These are phyloP conservation scores for Carcina quercana DNA, from an alignment of 2,888 invertebrate species.

Conservation along the genomic window DNA sequence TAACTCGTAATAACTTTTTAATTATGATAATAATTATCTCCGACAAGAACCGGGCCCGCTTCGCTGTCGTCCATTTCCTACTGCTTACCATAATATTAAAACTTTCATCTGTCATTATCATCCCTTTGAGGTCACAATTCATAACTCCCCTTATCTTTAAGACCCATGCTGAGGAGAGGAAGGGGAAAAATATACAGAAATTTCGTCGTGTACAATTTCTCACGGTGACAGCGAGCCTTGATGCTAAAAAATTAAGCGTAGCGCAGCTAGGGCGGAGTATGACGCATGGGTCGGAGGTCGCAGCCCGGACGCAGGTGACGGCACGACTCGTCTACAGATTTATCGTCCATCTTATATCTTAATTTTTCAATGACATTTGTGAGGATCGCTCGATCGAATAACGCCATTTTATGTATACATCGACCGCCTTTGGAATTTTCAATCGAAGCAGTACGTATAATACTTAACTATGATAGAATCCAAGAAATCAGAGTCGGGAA, in stretches of 20 bases:
- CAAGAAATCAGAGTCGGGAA: neutral
- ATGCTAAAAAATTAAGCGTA: constrained; percentile 36
- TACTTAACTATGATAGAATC: too few species aligned
- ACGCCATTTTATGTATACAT: too few species aligned
- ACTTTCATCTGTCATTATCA: constrained; percentile 7
- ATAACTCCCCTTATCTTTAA: constrained; percentile 3
- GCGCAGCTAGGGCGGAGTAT: constrained; percentile 28
- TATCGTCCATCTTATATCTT: constrained; percentile 9
- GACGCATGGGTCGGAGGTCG: constrained; percentile 16
- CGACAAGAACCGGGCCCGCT: neutral
- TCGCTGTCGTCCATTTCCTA: constrained; percentile 3
- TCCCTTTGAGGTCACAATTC: neutral
- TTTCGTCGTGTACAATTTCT: constrained; percentile 28
- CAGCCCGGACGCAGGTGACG: constrained; percentile 23
- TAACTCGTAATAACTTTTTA: constrained; percentile 7
- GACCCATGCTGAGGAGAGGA: constrained; percentile 1
- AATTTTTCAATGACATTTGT: constrained; percentile 12
- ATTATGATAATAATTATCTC: constrained; percentile 3
- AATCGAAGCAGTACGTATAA: too few species aligned
- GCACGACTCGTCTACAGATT: constrained; percentile 7
- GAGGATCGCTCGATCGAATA: too few species aligned
- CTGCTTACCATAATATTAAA: constrained; percentile 8
- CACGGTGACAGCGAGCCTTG: constrained; percentile 29
- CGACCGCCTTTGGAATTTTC: too few species aligned
- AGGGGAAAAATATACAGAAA: constrained; percentile 10